Evolutionary conservation across 2,888 invertebrate species (phyloP).

Genomic region (Xiphydria camelus): DNA sequence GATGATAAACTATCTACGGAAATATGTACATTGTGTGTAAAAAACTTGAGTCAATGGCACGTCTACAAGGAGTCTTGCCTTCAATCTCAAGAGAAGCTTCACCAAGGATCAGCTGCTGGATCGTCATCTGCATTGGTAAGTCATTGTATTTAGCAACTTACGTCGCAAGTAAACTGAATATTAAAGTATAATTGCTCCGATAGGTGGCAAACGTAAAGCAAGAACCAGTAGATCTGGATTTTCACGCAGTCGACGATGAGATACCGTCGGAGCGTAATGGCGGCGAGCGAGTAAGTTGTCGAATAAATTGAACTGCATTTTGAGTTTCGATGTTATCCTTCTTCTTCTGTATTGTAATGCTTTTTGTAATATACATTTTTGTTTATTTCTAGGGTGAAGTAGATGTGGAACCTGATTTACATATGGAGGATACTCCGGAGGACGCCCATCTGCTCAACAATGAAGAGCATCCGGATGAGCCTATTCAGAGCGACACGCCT

Average conservation of each 20-base stretch:
- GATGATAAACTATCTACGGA: constrained; percentile 69
- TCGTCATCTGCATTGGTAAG: constrained; percentile 9
- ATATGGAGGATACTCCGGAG: background rate
- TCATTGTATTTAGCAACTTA: no score
- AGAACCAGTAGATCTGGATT: constrained; percentile 62
- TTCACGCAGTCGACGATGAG: constrained; percentile 62
- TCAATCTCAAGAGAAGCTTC: constrained; percentile 68
- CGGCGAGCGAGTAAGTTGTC: background rate
- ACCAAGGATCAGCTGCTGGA: constrained; percentile 59
- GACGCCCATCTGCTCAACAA: background rate
- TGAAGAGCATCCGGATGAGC: no score
- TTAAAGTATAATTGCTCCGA: no score
- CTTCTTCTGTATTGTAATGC: background rate
- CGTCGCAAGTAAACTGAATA: no score
- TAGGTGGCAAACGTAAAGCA: no score
- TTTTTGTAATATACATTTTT: no score
- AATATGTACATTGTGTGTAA: constrained; percentile 68
- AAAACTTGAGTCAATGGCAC: constrained; percentile 70
- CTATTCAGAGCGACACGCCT: no score
- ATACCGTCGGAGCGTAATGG: constrained; percentile 57
- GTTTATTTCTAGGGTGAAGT: background rate
- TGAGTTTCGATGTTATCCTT: background rate
- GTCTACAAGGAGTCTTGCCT: constrained; percentile 68
- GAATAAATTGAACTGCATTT: no score
- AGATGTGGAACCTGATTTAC: background rate